phyloP scores from a whole-genome alignment of 2,888 invertebrate genomes.

The Hololepta plana region DNA sequence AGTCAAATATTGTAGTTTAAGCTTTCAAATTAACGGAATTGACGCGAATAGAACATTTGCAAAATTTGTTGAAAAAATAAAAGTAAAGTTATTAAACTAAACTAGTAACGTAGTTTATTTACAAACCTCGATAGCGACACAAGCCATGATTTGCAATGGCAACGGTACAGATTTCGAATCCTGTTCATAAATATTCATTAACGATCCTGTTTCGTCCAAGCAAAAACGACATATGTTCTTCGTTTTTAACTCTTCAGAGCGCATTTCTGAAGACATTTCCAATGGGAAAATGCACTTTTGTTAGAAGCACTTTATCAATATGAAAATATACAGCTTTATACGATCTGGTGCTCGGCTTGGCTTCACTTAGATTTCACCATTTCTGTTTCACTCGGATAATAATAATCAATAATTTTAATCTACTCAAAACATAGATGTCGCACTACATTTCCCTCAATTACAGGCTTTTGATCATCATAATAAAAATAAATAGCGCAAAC shows the following conservation, averaged over 20 bases:
- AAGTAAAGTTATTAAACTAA: not conserved
- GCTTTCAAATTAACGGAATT: too few species aligned
- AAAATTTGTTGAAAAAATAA: conserved; percentile 4
- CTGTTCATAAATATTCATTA: conserved; percentile 48
- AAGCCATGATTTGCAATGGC: conserved; percentile 58
- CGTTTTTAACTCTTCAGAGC: conserved; percentile 38
- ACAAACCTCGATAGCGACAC: conserved; percentile 56
- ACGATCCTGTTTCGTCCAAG: conserved; percentile 40
- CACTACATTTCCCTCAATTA: too few species aligned
- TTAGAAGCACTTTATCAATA: conserved; percentile 1
- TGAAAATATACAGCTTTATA: not conserved
- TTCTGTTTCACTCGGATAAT: too few species aligned
- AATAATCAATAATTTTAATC: too few species aligned
- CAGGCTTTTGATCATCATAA: too few species aligned
- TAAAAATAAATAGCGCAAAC: too few species aligned
- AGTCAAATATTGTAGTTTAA: too few species aligned
- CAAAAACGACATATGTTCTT: conserved; percentile 61
- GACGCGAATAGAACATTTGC: too few species aligned
- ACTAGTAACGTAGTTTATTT: conserved; percentile 8
- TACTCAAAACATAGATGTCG: too few species aligned
- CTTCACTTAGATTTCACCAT: too few species aligned
- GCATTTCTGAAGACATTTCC: conserved; percentile 28
- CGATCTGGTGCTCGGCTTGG: conserved; percentile 23
- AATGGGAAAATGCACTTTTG: conserved; percentile 7
- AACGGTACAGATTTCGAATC: conserved; percentile 38